Percentiles rank a stretch among this genome's conserved stretches.
phyloP scores from a whole-genome alignment of 2,113 vertebrate genomes.

The Dromas ardeola region DNA sequence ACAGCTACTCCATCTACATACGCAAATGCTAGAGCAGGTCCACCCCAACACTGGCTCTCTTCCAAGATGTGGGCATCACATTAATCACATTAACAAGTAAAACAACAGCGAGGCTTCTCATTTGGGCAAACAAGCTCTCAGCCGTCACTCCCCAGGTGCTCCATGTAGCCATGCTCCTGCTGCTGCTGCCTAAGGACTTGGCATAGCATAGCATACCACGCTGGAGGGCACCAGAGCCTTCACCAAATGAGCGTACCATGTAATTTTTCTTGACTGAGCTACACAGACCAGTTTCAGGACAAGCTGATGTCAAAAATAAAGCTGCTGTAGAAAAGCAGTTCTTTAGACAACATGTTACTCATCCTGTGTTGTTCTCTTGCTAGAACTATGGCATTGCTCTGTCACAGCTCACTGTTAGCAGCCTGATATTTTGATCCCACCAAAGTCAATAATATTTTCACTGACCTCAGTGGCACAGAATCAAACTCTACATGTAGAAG shows the following conservation, averaged over 20 bases:
- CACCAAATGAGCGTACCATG: background rate
- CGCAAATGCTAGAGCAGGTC: background rate
- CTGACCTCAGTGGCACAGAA: background rate
- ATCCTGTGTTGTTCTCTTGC: background rate
- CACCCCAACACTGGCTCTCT: background rate
- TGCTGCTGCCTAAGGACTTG: background rate
- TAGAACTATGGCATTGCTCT: background rate
- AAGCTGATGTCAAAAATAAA: background rate
- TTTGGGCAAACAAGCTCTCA: background rate
- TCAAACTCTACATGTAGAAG: background rate
- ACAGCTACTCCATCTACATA: background rate
- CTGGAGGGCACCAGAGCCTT: background rate
- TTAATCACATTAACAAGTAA: background rate
- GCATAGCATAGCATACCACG: background rate
- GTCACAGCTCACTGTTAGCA: background rate
- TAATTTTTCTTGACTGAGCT: background rate
- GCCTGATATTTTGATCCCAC: background rate
- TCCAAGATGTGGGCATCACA: background rate
- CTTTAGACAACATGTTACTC: background rate
- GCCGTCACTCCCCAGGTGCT: background rate
- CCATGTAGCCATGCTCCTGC: background rate
- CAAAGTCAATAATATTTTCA: background rate
- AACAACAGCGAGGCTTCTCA: background rate
- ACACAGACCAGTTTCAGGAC: background rate
- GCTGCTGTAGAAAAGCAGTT: background rate